Base-by-base conservation (phyloP, 2,113 vertebrate species). In the Tautogolabrus adspersus region DNA sequence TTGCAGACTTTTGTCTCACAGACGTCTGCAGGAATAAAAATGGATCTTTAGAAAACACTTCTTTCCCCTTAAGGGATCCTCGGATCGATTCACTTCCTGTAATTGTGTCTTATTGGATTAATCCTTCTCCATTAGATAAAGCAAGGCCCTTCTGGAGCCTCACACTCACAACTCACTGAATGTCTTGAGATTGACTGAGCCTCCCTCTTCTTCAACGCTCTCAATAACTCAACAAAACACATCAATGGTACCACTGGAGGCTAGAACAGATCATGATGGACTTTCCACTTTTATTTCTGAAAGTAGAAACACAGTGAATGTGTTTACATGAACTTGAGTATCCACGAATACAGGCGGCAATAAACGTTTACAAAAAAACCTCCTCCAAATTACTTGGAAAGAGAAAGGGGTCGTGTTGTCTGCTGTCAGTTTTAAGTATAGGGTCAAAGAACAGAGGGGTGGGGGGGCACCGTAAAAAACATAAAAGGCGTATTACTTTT, bases 401-500 rank as follows among this genome's bases (percentile, higher is more conserved):
- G n/a, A n/a, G n/a, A n/a, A n/a, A n/a, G n/a, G 2, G 44, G 7
- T 44, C 58, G 22, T 3, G 52, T 64, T 26, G 26, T 11, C 56
- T 54, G 26, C 37, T 21, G 8, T 23, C 34, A 61, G 34, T 8
- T 8, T n/a, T 21, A 19, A 61, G 40, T 16, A 44, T 3, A 51
- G 42, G 65, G 63, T 58, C 9, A 51, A 77, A 70, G n/a, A 54
- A 54, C 6, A 52, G 6, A 3, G 22, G 4, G 44, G 22, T 69
- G 59, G 37, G 38, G 55, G 46, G 37, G 5, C 40, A 52, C 8
- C 71, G 58, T n/a, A 62, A 22, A 49, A 72, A 51, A 62, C 64
- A 69, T 34, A 66, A 70, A 73, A 9, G 40, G 47, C 52, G 58
- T 62, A 74, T 63, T 68, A 66, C 23, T 70, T 62, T 37, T 56